Evolutionary conservation across 1,140 invertebrate species (phyloP), one percentile per base, ranked within the genome.

Genomic region (Caenorhabditis latens): DNA sequence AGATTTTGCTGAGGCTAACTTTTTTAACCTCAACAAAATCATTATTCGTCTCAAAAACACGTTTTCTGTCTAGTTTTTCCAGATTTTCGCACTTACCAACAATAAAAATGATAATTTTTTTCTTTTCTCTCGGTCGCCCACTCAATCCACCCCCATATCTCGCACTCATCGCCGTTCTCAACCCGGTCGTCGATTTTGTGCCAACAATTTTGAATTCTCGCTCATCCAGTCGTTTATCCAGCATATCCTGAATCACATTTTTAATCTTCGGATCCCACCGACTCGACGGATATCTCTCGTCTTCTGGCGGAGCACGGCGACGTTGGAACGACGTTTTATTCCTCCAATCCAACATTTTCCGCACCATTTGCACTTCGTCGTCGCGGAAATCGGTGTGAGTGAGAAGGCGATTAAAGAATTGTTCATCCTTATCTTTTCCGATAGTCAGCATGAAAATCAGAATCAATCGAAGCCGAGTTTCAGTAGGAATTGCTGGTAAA

Each of bases 221-320:
- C 9, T 79, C 71, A 53, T 79, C 46, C 6, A 79, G 46, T 11
- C 46, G 43, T 32, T 50, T 79, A 16, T 48, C 40, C 1, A 53
- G n/a, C 9, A 79, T 50, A 2, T 79, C 71, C n/a, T 79, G 46
- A 53, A 79, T 50, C 5, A 79, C 4, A 24, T 32, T 79, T 13
- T 14, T n/a, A 24, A 79, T 50, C n/a, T 79, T 79, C 46, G 71
- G 71, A 48, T 79, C 71, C 71, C 71, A 79, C 2, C 71, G 71
- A 79, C 71, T 79, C 21, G 71, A 21, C 9, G 46, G n/a, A 24
- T 21, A 79, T 42, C 71, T n/a, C 9, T 79, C 71, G n/a, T 79
- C 71, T 50, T 50, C 43, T 9, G 71, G 46, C 5, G 46, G 71
- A 13, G 71, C 19, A 6, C 71, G 43, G 13, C 71, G 71, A 6